Percentiles rank a stretch among this genome's conserved stretches.
Evolutionary conservation across 2,888 invertebrate species (phyloP).

Genomic region (Prosapia bicincta): DNA sequence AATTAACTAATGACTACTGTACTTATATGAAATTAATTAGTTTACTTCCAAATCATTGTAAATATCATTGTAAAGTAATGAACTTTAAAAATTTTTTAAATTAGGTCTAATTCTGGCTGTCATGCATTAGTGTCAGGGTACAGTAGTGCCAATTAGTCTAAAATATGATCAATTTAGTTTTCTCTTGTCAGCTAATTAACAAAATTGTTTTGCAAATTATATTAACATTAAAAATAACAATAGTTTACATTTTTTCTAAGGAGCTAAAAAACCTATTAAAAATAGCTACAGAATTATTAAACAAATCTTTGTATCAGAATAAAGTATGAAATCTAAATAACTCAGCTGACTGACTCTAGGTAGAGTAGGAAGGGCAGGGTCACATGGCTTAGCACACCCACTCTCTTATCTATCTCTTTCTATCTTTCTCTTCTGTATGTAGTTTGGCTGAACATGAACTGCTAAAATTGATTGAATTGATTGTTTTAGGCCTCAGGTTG

Average conservation of each 20-base stretch:
- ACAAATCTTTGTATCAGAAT: neutral
- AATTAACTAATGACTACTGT: neutral
- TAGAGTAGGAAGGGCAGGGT: slow-evolving; percentile 27
- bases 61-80: neutral
- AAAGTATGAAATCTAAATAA: neutral
- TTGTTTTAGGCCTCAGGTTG: slow-evolving; percentile 21
- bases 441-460: slow-evolving; percentile 26
- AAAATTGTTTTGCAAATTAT: slow-evolving; percentile 32
- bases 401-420: slow-evolving; percentile 11
- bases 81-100: neutral
- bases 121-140: neutral
- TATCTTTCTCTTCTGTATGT: slow-evolving; percentile 21
- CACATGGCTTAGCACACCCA: slow-evolving; percentile 37
- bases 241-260: neutral
- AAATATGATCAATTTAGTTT: slow-evolving; percentile 9
- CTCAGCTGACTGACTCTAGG: slow-evolving; percentile 23
- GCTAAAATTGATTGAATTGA: slow-evolving; percentile 24
- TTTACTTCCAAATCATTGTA: neutral
- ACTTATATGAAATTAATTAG: neutral
- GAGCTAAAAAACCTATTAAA: neutral
- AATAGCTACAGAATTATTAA: neutral
- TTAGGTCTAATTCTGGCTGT: neutral
- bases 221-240: neutral
- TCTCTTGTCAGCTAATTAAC: slow-evolving; percentile 40
- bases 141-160: neutral